Conservation (phyloP, 2,797 vertebrate genomes). For the Carcharodon carcharias region DNA sequence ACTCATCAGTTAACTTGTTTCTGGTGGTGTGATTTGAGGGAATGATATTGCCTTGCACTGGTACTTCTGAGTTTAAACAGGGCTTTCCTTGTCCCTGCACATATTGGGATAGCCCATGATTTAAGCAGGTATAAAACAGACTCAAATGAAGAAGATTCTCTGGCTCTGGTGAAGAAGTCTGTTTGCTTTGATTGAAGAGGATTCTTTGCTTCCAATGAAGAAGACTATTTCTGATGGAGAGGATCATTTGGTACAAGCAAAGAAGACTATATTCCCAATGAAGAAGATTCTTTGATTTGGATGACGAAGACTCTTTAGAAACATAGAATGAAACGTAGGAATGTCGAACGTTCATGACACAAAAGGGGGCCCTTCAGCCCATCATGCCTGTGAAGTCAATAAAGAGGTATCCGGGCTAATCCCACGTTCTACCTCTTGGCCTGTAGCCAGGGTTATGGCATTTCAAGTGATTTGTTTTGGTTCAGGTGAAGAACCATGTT, state of each 20-base stretch:
- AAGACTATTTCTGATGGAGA: too few relatives aligned
- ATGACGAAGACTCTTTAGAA: background rate
- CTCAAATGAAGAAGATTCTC: background rate
- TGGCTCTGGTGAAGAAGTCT: background rate
- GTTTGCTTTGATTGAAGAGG: background rate
- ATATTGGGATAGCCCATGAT: background rate
- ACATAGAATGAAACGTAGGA: background rate
- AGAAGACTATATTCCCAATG: too few relatives aligned
- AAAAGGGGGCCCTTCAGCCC: too few relatives aligned
- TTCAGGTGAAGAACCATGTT: background rate
- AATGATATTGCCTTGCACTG: background rate
- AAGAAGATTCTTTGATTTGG: background rate
- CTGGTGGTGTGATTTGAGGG: background rate
- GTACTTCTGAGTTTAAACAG: background rate
- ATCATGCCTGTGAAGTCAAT: background rate
- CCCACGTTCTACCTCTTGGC: too few relatives aligned
- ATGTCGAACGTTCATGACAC: background rate
- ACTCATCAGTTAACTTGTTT: background rate
- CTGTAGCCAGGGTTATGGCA: background rate
- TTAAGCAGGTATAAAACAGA: background rate
- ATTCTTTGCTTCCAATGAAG: background rate
- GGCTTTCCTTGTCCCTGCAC: background rate
- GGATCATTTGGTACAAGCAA: too few relatives aligned
- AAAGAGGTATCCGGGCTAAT: background rate
- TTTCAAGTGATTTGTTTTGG: background rate